Conservation (phyloP, 2,113 vertebrate genomes). For the Erinaceus europaeus region DNA sequence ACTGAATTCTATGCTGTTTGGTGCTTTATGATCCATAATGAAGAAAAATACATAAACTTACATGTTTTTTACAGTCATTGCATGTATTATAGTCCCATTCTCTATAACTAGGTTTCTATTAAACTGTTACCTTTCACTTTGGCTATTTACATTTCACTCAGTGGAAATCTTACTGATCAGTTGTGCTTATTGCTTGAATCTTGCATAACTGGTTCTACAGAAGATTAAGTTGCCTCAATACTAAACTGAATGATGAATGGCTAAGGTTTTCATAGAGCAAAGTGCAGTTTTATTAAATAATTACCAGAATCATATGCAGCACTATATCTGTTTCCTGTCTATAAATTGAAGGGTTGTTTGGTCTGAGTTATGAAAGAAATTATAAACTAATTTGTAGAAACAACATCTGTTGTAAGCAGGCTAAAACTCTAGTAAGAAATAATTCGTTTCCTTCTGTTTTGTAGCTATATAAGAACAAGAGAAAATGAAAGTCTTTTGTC, state of each 20-base stretch:
- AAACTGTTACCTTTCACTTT: constrained; percentile 39
- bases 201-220: constrained; percentile 72
- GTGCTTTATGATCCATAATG: not conserved
- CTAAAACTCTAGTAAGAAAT: constrained; percentile 60
- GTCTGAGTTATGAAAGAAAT: constrained; percentile 84
- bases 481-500: constrained; percentile 45
- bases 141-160: constrained; percentile 55
- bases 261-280: constrained; percentile 76
- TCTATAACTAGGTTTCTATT: constrained; percentile 29
- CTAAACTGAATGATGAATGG: constrained; percentile 77
- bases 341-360: constrained; percentile 82
- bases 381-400: constrained; percentile 83
- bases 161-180: constrained; percentile 32
- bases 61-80: not conserved
- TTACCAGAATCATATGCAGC: constrained; percentile 79
- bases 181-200: constrained; percentile 5
- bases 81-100: not conserved
- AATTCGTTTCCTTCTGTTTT: constrained; percentile 74
- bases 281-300: constrained; percentile 81
- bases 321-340: constrained; percentile 79
- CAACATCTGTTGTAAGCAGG: constrained; percentile 79
- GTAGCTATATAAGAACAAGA: constrained; percentile 71
- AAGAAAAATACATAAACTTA: not conserved
- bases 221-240: constrained; percentile 79
- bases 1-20: not conserved